Percentiles rank a stretch among this genome's conserved stretches.
phyloP scores from a whole-genome alignment of 2,113 vertebrate genomes.

The Sardina pilchardus region DNA sequence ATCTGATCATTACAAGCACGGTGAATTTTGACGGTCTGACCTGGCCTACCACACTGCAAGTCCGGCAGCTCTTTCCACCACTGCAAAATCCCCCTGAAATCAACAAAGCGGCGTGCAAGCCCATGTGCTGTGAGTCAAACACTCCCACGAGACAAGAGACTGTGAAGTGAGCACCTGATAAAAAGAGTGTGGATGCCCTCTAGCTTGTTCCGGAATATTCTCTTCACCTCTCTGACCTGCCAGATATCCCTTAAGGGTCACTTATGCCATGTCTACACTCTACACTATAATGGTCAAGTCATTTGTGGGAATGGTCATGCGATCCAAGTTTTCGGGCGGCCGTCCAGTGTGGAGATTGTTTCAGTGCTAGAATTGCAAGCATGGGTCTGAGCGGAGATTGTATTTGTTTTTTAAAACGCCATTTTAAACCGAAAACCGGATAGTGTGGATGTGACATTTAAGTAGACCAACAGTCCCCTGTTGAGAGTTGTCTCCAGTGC shows the following conservation, averaged over 20 bases:
- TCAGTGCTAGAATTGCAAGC: too few species aligned
- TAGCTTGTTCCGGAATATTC: constrained; percentile 2
- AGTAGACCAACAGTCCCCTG: background rate
- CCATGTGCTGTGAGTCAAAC: background rate
- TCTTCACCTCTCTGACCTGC: background rate
- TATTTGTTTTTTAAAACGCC: too few species aligned
- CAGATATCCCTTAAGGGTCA: background rate
- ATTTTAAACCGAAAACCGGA: too few species aligned
- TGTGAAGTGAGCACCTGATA: background rate
- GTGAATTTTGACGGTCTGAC: background rate
- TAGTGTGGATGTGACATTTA: too few species aligned
- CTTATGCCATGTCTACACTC: background rate
- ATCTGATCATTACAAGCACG: background rate
- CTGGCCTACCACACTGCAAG: background rate
- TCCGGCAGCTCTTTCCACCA: background rate
- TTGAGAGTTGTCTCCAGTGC: background rate
- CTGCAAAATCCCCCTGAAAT: background rate
- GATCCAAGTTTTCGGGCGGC: too few species aligned
- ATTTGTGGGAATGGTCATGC: too few species aligned
- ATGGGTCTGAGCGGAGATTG: too few species aligned
- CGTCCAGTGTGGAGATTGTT: too few species aligned
- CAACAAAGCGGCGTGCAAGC: background rate
- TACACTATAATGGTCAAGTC: too few species aligned
- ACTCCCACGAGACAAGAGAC: background rate
- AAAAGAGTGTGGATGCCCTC: background rate